Percentiles rank a stretch among this genome's conserved stretches.
Evolutionary conservation across 2,888 invertebrate genomes (phyloP).

Genomic region (Eupithecia abbreviata): DNA sequence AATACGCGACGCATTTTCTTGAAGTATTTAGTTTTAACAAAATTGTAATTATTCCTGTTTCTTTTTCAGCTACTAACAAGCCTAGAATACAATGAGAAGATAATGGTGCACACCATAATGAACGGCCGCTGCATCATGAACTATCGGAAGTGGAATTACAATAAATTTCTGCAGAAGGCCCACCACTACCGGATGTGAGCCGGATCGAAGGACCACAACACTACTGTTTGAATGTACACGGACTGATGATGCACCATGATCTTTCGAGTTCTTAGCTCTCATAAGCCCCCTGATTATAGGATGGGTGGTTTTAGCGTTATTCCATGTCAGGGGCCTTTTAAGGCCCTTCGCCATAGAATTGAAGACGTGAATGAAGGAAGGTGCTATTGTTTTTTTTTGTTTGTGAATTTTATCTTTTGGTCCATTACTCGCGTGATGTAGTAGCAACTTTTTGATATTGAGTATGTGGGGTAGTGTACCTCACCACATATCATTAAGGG

Average conservation of each 20-base stretch:
- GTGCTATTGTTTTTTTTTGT: too few species aligned
- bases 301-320: too few species aligned
- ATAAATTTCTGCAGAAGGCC: conserved; percentile 62
- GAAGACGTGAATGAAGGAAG: too few species aligned
- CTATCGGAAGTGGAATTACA: conserved; percentile 70
- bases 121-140: conserved; percentile 86
- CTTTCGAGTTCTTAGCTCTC: neutral
- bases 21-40: neutral
- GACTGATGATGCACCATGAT: neutral
- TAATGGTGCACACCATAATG: conserved; percentile 90
- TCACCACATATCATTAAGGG: too few species aligned
- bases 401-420: too few species aligned
- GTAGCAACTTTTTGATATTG: too few species aligned
- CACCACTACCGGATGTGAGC: conserved; percentile 23
- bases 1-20: too few species aligned
- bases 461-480: too few species aligned
- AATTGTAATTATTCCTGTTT: neutral
- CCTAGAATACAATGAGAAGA: conserved; percentile 86
- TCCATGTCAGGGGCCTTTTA: too few species aligned
- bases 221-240: neutral
- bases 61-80: conserved; percentile 87
- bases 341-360: too few species aligned
- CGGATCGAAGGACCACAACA: conserved; percentile 14
- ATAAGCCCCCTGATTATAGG: too few species aligned
- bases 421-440: too few species aligned